Evolutionary conservation across 2,888 invertebrate genomes (phyloP), one percentile per base, ranked within the genome.

Genomic region (Dryocosmus kuriphilus): DNA sequence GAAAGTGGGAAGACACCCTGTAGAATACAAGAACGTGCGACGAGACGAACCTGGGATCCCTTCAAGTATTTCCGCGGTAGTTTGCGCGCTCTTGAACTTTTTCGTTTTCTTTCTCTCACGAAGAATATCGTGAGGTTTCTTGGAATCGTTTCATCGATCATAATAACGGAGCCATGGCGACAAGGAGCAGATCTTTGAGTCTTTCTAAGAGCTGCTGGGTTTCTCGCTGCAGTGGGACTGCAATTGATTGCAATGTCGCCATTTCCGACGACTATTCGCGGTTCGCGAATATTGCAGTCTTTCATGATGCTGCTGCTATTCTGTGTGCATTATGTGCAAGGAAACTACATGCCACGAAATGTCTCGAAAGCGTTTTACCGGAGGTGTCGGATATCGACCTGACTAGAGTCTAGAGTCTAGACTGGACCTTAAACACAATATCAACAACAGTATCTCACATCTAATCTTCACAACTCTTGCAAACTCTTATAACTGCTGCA

Each of bases 341-440:
- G 67, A 38, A 41, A 24, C 24, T 67, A 27, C 9, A 27, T 46
- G 27, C 27, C 46, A 41, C 65, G 24, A 65, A 65, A 65, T 65
- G 41, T 22, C 65, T 65, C 27, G 65, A 65, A 76, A 77, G 81
- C 67, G 73, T 57, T 82, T 77, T 79, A 79, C 78, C 81, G 83
- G 83, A 86, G 84, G 85, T 85, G 85, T 84, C 86, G 85, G 86
- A 87, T 89, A 89, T 89, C 89, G 89, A 89, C 89, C 88, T 86
- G 87, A 22, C n/a, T 22, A 80, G 86, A 84, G 87, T 55, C 51
- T 55, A 80, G 86, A 84, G 88, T 87, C 89, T 88, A 88, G 88
- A 89, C 67, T 67, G 67, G 67, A 67, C 67, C 67, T 67, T 46
- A 27, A 67, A 27, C 16, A 46, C 46, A 67, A 67, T 67, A 67